These are phyloP conservation scores for Patagioenas fasciata DNA, from an alignment of 2,113 vertebrate genomes.

Conservation along the genomic window DNA sequence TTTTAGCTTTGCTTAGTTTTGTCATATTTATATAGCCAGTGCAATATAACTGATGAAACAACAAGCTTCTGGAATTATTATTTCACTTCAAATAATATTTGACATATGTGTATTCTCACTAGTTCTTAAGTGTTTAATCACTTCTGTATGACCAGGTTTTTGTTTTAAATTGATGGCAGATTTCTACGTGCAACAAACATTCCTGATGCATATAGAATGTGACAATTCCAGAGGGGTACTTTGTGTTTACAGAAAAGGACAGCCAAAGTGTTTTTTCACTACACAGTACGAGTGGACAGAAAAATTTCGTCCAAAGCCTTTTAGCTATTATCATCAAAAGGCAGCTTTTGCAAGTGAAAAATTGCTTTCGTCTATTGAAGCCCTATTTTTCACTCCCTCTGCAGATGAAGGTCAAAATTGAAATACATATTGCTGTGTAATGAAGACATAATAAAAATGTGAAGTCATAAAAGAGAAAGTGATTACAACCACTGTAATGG, in stretches of 20 bases:
- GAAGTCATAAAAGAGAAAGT: background rate
- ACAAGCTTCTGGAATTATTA: background rate
- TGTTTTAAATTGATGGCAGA: background rate
- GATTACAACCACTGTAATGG: background rate
- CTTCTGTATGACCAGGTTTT: background rate
- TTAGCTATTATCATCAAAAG: conserved; percentile 20
- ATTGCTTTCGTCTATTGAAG: background rate
- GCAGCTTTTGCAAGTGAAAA: conserved; percentile 18
- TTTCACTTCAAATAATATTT: background rate
- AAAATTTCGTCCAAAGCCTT: background rate
- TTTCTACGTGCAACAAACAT: background rate
- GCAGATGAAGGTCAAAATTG: conserved; percentile 27
- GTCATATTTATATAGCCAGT: rapidly evolving
- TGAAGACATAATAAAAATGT: conserved; percentile 31
- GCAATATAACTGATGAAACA: background rate
- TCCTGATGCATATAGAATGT: rapidly evolving
- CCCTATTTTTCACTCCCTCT: conserved; percentile 2
- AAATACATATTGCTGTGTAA: conserved; percentile 18
- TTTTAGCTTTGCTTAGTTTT: background rate
- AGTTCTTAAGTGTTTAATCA: background rate
- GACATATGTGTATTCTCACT: background rate
- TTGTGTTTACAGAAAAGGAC: background rate
- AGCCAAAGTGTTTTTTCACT: background rate
- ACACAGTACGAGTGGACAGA: rapidly evolving
- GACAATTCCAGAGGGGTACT: background rate